A percentile compares a stretch with the other conserved stretches of the same genome.
Conservation (phyloP, 2,113 vertebrate species). For the Lepus europaeus region DNA sequence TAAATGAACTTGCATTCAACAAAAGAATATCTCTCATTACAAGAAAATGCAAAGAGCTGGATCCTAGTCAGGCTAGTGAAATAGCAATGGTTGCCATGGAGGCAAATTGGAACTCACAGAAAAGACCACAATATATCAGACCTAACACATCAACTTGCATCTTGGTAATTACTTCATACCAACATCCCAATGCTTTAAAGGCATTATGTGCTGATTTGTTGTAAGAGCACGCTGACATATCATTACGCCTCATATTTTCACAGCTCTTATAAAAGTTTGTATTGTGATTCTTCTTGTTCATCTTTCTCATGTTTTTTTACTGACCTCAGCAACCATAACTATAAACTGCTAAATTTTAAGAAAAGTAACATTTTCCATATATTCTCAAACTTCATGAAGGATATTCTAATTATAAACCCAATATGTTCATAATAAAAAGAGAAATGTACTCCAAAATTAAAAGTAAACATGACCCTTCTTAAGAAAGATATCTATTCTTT, state of each 20-base stretch:
- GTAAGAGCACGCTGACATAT: background rate
- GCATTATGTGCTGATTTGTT: background rate
- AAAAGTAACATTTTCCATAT: conserved; percentile 26
- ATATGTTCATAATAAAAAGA: background rate
- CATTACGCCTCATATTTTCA: conserved; percentile 58
- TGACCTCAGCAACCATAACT: conserved; percentile 42
- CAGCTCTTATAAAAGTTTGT: background rate
- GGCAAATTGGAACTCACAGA: conserved; percentile 58
- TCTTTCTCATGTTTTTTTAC: conserved; percentile 12
- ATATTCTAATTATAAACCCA: background rate
- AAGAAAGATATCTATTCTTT: background rate
- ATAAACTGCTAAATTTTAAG: conserved; percentile 4
- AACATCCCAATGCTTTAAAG: background rate
- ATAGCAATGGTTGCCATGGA: conserved; percentile 55
- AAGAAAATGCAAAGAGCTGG: conserved; percentile 55
- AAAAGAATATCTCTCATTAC: conserved; percentile 64
- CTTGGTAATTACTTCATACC: conserved; percentile 57
- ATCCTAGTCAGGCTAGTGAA: background rate
- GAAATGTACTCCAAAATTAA: conserved; percentile 52
- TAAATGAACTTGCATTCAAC: conserved; percentile 47
- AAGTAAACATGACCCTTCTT: background rate
- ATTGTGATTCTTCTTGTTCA: conserved; percentile 24
- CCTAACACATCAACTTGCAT: conserved; percentile 35
- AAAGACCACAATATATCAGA: conserved; percentile 40
- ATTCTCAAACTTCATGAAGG: conserved; percentile 57